A percentile compares a stretch with the other conserved stretches of the same genome.
phyloP scores from a whole-genome alignment of 2,888 invertebrate genomes.

The Ctenicera cuprea region DNA sequence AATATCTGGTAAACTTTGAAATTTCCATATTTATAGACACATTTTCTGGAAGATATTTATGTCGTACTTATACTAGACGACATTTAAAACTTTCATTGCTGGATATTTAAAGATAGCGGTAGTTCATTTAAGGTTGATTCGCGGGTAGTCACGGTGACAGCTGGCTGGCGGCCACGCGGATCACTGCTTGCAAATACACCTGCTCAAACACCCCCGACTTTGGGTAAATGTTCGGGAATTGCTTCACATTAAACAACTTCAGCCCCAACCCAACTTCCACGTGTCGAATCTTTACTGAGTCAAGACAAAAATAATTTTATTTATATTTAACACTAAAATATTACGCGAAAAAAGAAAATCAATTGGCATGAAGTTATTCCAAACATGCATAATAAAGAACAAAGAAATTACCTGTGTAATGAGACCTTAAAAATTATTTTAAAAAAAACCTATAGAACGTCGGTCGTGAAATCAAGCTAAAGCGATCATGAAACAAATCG shows the following conservation, averaged over 20 bases:
- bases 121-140: slow-evolving; percentile 41
- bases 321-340: too few relatives aligned
- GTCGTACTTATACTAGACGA: background rate
- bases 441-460: too few relatives aligned
- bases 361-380: too few relatives aligned
- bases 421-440: too few relatives aligned
- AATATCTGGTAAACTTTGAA: too few relatives aligned
- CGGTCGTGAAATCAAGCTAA: too few relatives aligned
- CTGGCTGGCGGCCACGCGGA: slow-evolving; percentile 69
- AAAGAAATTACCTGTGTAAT: too few relatives aligned
- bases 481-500: too few relatives aligned
- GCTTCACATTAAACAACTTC: slow-evolving; percentile 41
- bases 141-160: slow-evolving; percentile 64
- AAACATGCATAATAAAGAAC: too few relatives aligned
- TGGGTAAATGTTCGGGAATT: slow-evolving; percentile 42
- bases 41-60: too few relatives aligned
- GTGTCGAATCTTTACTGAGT: background rate
- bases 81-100: slow-evolving; percentile 18
- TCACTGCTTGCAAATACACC: slow-evolving; percentile 70
- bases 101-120: slow-evolving; percentile 43
- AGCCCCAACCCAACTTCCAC: slow-evolving; percentile 14
- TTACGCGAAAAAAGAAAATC: too few relatives aligned
- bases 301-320: background rate
- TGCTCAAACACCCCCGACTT: slow-evolving; percentile 66
- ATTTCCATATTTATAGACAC: too few relatives aligned